These are phyloP conservation scores for Theocolax elegans DNA, from an alignment of 1,140 invertebrate genomes.

Conservation along the genomic window DNA sequence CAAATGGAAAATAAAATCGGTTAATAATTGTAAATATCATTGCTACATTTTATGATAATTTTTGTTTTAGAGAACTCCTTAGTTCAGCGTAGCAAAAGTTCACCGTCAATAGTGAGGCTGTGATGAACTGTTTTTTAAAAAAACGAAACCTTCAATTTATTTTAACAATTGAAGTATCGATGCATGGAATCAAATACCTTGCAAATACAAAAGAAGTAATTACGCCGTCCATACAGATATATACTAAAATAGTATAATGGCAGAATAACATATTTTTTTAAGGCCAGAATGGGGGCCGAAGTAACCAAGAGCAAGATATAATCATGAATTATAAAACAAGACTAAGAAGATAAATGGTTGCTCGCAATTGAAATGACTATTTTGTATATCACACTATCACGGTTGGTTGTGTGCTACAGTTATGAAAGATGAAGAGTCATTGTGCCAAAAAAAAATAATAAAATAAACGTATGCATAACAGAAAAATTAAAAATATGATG, in stretches of 20 bases:
- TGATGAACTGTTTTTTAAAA: slow-evolving; percentile 58
- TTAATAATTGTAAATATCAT: too few relatives aligned
- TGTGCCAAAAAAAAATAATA: slow-evolving; percentile 40
- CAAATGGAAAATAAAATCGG: too few relatives aligned
- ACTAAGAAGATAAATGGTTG: background rate
- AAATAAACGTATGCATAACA: background rate
- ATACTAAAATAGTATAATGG: slow-evolving; percentile 34
- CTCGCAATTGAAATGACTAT: background rate
- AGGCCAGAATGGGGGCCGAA: background rate
- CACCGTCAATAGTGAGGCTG: slow-evolving; percentile 62
- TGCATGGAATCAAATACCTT: slow-evolving; percentile 19
- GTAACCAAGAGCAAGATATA: background rate
- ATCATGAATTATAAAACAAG: background rate
- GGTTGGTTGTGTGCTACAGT: slow-evolving; percentile 14
- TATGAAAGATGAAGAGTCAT: slow-evolving; percentile 1
- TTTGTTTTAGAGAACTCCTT: slow-evolving; percentile 64
- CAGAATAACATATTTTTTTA: slow-evolving; percentile 32
- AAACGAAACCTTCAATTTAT: slow-evolving; percentile 37
- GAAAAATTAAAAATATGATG: slow-evolving; percentile 23
- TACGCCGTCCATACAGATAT: slow-evolving; percentile 31
- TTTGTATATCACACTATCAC: slow-evolving; percentile 13
- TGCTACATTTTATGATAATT: too few relatives aligned
- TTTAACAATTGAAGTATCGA: slow-evolving; percentile 24
- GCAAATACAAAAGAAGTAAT: slow-evolving; percentile 41
- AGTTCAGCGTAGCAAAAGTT: slow-evolving; percentile 63